phyloP scores from a whole-genome alignment of 2,888 invertebrate species.

The Caenorhabditis angaria region DNA sequence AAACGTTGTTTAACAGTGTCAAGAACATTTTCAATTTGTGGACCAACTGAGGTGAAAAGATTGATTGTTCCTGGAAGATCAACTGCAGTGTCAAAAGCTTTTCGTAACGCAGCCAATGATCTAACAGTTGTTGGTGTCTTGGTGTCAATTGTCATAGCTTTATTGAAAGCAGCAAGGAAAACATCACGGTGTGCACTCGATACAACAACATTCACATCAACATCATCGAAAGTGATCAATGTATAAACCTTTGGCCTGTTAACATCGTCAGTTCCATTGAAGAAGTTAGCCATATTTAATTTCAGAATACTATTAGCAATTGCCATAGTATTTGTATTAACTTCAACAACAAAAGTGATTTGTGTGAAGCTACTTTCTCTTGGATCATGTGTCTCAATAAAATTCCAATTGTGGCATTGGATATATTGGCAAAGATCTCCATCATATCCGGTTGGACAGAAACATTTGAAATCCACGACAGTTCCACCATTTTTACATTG shows the following conservation, averaged over 20 bases:
- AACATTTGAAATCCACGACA: constrained; percentile 39
- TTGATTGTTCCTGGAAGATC: constrained; percentile 46
- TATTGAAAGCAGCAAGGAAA: constrained; percentile 33
- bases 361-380: constrained; percentile 44
- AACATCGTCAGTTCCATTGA: constrained; percentile 27
- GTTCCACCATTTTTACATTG: constrained; percentile 52
- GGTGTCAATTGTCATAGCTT: constrained; percentile 10
- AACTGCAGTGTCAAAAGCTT: constrained; percentile 30
- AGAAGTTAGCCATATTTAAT: constrained; percentile 36
- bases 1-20: constrained; percentile 20
- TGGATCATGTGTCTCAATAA: constrained; percentile 51
- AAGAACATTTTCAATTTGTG: neutral
- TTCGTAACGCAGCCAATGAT: constrained; percentile 32
- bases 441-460: constrained; percentile 34
- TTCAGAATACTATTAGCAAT: constrained; percentile 18
- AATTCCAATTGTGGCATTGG: constrained; percentile 48
- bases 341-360: constrained; percentile 50
- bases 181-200: constrained; percentile 33
- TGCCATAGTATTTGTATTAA: constrained; percentile 34
- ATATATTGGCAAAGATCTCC: constrained; percentile 50
- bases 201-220: constrained; percentile 26
- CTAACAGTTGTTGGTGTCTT: constrained; percentile 19
- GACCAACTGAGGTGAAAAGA: constrained; percentile 30
- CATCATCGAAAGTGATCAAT: constrained; percentile 52
- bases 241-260: constrained; percentile 44